Evolutionary conservation across 64 coral and sea anemone species (phyloP).

Genomic region (Porites australiensis): DNA sequence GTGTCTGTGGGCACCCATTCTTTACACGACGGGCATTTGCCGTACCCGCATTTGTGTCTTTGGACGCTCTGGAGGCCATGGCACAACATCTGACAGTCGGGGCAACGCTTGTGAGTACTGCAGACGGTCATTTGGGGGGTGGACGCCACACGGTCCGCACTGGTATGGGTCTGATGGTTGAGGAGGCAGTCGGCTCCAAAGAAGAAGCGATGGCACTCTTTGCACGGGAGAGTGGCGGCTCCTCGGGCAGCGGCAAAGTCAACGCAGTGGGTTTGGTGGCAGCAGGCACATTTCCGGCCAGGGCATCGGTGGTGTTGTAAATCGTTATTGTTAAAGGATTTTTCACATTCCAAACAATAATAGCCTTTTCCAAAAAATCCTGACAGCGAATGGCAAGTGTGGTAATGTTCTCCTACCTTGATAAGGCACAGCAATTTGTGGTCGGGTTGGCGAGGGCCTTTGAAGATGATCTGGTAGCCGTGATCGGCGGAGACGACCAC

Average conservation of each 20-base stretch:
- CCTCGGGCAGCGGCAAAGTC: not conserved
- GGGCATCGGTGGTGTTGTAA: not conserved
- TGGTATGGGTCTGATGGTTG: not conserved
- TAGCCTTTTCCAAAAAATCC: not conserved
- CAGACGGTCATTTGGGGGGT: not conserved
- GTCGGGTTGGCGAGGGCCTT: too few relatives aligned
- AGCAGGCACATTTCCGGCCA: not conserved
- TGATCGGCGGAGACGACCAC: too few relatives aligned
- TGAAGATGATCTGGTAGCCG: too few relatives aligned
- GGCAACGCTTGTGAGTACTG: not conserved
- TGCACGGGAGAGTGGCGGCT: not conserved
- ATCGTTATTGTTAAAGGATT: not conserved
- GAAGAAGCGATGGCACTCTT: not conserved
- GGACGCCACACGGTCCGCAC: not conserved
- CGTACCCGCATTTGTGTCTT: too few relatives aligned
- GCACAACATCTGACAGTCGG: too few relatives aligned
- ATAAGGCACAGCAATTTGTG: not conserved
- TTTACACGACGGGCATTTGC: too few relatives aligned
- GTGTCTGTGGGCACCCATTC: too few relatives aligned
- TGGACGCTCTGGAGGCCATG: too few relatives aligned
- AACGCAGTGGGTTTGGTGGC: not conserved
- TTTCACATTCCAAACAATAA: slow-evolving; percentile 5
- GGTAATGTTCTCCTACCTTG: not conserved
- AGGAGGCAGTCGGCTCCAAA: not conserved
- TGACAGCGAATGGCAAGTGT: not conserved